Conservation (phyloP, 2,113 vertebrate species). For the Agapornis roseicollis region DNA sequence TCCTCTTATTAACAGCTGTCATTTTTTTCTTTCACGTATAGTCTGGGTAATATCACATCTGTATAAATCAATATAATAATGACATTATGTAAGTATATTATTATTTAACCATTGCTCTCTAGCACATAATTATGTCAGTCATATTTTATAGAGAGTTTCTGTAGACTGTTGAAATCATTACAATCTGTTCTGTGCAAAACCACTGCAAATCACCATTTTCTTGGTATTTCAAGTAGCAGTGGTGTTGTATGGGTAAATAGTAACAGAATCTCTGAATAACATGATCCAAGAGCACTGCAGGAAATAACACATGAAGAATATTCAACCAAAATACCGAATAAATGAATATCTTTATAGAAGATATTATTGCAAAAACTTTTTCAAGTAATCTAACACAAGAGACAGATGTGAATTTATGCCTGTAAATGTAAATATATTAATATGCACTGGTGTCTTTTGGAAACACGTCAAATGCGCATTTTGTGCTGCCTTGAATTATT, state of each 20-base stretch:
- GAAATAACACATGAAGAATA: neutral
- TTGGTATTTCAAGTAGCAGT: neutral
- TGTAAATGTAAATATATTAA: slow-evolving; percentile 2
- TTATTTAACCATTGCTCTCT: slow-evolving; percentile 53
- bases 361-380: neutral
- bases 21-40: neutral
- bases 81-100: slow-evolving; percentile 6
- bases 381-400: neutral
- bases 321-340: neutral
- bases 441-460: slow-evolving; percentile 9
- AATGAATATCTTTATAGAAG: neutral
- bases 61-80: slow-evolving; percentile 46
- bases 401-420: neutral
- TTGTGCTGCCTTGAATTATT: slow-evolving; percentile 31
- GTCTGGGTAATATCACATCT: neutral
- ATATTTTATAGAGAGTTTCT: slow-evolving; percentile 18
- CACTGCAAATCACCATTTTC: neutral
- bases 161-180: neutral
- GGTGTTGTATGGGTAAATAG: neutral
- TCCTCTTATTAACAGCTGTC: neutral
- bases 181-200: neutral
- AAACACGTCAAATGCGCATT: slow-evolving; percentile 1
- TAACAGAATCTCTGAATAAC: neutral
- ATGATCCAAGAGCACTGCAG: neutral
- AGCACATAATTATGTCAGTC: slow-evolving; percentile 4